Base-by-base conservation (phyloP, 2,888 invertebrate species). In the Parnassius glacialis region DNA sequence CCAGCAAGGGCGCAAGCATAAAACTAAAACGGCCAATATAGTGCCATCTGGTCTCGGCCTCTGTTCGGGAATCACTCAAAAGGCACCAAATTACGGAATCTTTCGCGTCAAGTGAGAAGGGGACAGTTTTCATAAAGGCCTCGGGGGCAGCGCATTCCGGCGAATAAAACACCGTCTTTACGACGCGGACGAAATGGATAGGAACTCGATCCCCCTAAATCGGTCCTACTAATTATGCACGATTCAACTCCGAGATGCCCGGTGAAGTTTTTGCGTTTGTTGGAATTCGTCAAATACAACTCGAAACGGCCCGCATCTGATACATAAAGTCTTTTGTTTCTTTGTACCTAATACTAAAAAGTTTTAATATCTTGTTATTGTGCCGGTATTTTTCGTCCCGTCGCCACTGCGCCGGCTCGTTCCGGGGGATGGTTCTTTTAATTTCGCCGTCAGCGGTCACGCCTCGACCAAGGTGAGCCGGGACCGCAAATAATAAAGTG, bases 1-100 rank as follows among this genome's bases (percentile, higher is more conserved):
- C 76, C 73, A 75, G 74, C 76, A 76, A 77, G 76, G 75, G 73
- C 70, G 74, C 71, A 71, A 76, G 75, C 83, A 84, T 89, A 88
- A 89, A 88, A 84, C 84, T 84, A 84, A 81, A 80, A 76, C 73
- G 76, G 75, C 76, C 85, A 84, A 89, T 88, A 87, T 84, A 84
- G 78, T 80, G 74, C 83, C 90, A 88, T 86, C 90, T 89, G 89
- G 73, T 74, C 78, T 81, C 80, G 84, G 81, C n/a, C 48, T 13
- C 80, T 82, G 82, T 80, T 81, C 71, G 75, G 78, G 81, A 87
- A 87, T 88, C 84, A 85, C 80, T 84, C 82, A 76, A 81, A 79
- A 79, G 71, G 76, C 81, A 79, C 77, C 77, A 83, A 87, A 90
- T 90, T 86, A 87, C 86, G 72, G 73, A 77, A 73, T 79, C 81